Evolutionary conservation across 2,888 invertebrate genomes (phyloP), one percentile per base, ranked within the genome.

Genomic region (Ornithoptera alexandrae): DNA sequence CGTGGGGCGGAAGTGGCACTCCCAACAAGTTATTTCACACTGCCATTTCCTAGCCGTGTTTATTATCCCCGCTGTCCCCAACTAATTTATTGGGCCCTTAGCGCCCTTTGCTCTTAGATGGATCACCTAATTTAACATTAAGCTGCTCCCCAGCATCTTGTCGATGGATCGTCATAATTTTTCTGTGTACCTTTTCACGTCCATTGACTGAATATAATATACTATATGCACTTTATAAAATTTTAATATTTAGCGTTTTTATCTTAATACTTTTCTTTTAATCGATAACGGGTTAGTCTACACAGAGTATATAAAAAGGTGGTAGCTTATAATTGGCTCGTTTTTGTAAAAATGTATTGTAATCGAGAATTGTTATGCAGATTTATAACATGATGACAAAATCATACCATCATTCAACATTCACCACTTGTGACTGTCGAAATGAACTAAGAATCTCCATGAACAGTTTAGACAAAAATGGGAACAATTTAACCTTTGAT

Each of bases 41-140:
- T 84, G 86, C 89, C 86, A 87, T 89, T 90, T 81, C 83, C 81
- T 77, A 73, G 79, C 83, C 78, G 84, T 88, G 89, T 90, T 89
- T 90, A 91, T 91, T 90, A 90, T 87, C 87, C 87, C 85, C 72
- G 81, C 81, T 90, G 91, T 91, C 91, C 91, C 89, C 90, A 87
- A 86, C 84, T 90, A 89, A 91, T 91, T 92, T 92, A 92, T 90
- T 81, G 86, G 81, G 77, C 87, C 88, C 89, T 88, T 87, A 87
- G 78, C 90, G 86, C 89, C 90, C 88, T 87, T 81, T 83, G 84
- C 79, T 78, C 82, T 77, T 79, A 86, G 91, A 92, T 87, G 88
- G 87, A 92, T 92, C 84, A 82, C 90, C 91, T 91, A 89, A 92
- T 92, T 91, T 89, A 87, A 86, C 89, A 88, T 90, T 89, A 89